Base-by-base conservation (phyloP, 30 jellyfish, hydroid and myxozoan species). In the Cassiopea xamachana region DNA sequence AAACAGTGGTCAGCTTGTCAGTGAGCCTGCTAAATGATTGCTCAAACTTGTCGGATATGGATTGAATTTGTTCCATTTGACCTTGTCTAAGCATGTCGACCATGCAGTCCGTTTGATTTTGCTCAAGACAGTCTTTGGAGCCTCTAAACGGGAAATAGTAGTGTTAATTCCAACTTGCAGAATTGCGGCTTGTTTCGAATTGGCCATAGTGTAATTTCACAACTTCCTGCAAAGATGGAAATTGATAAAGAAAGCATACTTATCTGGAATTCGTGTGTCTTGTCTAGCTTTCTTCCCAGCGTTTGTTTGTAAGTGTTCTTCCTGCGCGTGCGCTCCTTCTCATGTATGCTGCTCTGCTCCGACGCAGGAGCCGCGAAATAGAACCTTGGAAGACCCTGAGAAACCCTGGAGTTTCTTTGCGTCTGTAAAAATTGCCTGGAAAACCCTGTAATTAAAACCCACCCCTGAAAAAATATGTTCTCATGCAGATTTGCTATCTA, bases 281-380 rank as follows among this genome's bases (percentile, higher is more conserved):
- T 77, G 50, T 55, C 75, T n/a, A 14, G 78, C 43, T 74, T 43
- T 49, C 78, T 18, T 7, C 18, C 62, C 79, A 7, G 61, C 62
- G 78, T 60, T 59, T 55, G 89, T 75, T 49, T 80, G 89, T 51
- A 80, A 80, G 89, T 80, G 89, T 49, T 80, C 62, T 74, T 80
- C 89, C 27, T 75, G 89, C 89, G 89, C 89, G 78, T 55, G 64
- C 64, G 89, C 78, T 7, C 86, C 72, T 39, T 77, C 86, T 77
- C 86, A 77, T 77, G 86, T 77, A 43, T 71, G 89, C 89, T 80
- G n/a, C 64, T 4, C 89, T 80, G 60, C 89, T 80, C 62, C 89
- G 48, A 1, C 50, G 87, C 50, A 46, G 87, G 27, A 80, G 89
- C 89, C 50, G 89, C 62, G 89, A 80, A 78, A 78, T 80, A 80